Conservation (phyloP, 1,140 invertebrate species). For the Bombus impatiens region DNA sequence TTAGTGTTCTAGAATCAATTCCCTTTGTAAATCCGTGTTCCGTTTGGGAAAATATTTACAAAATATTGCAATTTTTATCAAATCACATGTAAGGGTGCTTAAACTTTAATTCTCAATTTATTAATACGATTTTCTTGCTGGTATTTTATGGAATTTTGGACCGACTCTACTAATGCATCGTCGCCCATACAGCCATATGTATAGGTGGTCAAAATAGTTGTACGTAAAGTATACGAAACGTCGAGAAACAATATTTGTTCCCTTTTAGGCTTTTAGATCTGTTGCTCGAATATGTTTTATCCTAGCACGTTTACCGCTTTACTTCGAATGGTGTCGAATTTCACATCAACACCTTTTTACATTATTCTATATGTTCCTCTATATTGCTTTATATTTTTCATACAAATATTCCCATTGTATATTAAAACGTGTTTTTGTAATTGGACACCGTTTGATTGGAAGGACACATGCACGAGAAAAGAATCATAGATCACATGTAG, state of each 20-base stretch:
- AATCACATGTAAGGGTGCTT: neutral
- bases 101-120: neutral
- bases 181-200: slow-evolving; percentile 76
- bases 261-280: slow-evolving; percentile 40
- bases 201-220: slow-evolving; percentile 73
- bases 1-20: neutral
- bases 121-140: slow-evolving; percentile 63
- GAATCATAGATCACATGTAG: neutral
- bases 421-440: neutral
- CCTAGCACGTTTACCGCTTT: slow-evolving; percentile 44
- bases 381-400: too few species aligned
- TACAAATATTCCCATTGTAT: neutral
- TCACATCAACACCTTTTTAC: too few species aligned
- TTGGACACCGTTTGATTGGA: neutral
- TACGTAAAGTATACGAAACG: slow-evolving; percentile 76
- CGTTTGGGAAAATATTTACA: neutral
- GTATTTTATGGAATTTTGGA: slow-evolving; percentile 67
- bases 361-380: too few species aligned
- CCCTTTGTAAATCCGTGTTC: neutral
- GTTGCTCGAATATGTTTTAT: slow-evolving; percentile 45
- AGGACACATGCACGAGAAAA: neutral
- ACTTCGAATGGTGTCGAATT: slow-evolving; percentile 20
- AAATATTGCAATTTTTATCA: neutral
- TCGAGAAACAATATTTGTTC: slow-evolving; percentile 45
- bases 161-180: slow-evolving; percentile 56